These are phyloP conservation scores for Periophthalmus magnuspinnatus DNA, from an alignment of 2,797 vertebrate genomes.

Conservation along the genomic window DNA sequence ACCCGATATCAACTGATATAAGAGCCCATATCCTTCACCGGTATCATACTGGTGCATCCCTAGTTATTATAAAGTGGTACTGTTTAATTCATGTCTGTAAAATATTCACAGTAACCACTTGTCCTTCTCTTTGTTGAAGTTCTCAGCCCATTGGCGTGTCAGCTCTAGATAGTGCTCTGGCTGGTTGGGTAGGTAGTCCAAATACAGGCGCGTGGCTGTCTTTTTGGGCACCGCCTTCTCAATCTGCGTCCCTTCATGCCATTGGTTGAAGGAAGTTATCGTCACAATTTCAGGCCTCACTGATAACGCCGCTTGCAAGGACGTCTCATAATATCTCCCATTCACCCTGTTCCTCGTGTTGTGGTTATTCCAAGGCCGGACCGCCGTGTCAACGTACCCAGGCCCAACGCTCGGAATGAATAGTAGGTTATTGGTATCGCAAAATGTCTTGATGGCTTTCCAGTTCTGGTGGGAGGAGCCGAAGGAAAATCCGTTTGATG, in stretches of 20 bases:
- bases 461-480: conserved; percentile 90
- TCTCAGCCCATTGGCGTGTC: conserved; percentile 85
- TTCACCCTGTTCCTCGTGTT: conserved; percentile 89
- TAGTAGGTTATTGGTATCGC: conserved; percentile 83
- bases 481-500: conserved; percentile 89
- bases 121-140: conserved; percentile 87
- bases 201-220: conserved; percentile 79
- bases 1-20: no score
- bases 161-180: conserved; percentile 83
- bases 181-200: conserved; percentile 85
- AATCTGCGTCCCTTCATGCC: conserved; percentile 90
- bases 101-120: conserved; percentile 82
- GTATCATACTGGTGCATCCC: no score
- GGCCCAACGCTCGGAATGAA: conserved; percentile 89
- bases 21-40: no score
- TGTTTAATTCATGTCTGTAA: not conserved
- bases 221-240: conserved; percentile 86
- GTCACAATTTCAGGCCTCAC: conserved; percentile 84
- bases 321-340: conserved; percentile 89
- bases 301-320: conserved; percentile 82
- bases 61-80: no score
- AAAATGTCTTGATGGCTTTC: conserved; percentile 86
- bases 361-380: conserved; percentile 91
- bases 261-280: conserved; percentile 89
- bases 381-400: conserved; percentile 86